phyloP scores from a whole-genome alignment of 2,888 invertebrate species.

The Noctua pronuba region DNA sequence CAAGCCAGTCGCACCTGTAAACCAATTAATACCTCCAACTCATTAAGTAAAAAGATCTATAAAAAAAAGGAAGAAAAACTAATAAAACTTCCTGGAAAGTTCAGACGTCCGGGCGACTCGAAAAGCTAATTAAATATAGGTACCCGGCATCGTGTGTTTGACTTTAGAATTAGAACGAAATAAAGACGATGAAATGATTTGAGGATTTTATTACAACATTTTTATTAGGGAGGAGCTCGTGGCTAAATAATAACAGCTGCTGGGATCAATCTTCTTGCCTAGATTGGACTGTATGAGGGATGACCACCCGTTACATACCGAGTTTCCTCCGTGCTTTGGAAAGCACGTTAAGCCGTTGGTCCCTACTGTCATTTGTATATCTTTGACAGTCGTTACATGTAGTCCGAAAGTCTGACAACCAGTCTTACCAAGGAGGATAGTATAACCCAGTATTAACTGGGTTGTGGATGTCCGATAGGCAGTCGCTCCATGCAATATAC shows the following conservation, averaged over 20 bases:
- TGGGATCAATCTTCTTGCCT: neutral
- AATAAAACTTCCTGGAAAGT: slow-evolving; percentile 63
- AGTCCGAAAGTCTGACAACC: too few relatives aligned
- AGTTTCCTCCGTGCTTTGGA: neutral
- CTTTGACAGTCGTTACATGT: too few relatives aligned
- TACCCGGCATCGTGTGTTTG: slow-evolving; percentile 56
- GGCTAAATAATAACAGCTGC: neutral
- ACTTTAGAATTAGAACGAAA: slow-evolving; percentile 54
- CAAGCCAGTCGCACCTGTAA: slow-evolving; percentile 45
- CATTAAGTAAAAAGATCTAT: slow-evolving; percentile 65
- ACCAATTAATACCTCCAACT: slow-evolving; percentile 58
- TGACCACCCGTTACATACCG: neutral
- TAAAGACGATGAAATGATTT: slow-evolving; percentile 26
- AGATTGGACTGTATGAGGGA: neutral
- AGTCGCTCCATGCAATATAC: too few relatives aligned
- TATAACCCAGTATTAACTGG: too few relatives aligned
- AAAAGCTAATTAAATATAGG: slow-evolving; percentile 67
- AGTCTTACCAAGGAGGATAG: too few relatives aligned
- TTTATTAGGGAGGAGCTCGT: too few relatives aligned
- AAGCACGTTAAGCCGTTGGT: neutral
- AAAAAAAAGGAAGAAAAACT: slow-evolving; percentile 55
- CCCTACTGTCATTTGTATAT: too few relatives aligned
- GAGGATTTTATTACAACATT: neutral
- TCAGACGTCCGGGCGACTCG: slow-evolving; percentile 47
- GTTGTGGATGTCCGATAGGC: too few relatives aligned